Base-by-base conservation (phyloP, 2,797 vertebrate genomes). In the Sebastes hubbsi region DNA sequence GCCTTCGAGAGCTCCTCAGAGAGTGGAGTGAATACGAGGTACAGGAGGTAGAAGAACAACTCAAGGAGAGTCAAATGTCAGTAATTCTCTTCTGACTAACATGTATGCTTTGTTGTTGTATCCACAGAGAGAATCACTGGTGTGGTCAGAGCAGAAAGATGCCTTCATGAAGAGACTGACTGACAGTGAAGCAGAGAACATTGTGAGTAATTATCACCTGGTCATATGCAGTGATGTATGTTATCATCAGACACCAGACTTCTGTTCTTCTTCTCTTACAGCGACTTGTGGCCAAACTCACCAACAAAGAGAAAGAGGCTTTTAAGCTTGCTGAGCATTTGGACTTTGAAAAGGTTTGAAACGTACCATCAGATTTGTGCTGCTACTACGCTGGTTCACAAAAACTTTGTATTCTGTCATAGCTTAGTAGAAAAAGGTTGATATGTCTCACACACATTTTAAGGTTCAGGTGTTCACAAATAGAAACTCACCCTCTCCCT, bases 281-380 rank as follows among this genome's bases (percentile, higher is more conserved):
- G 98, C 93, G 94, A 89, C 96, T 99, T 88, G 46, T 95, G 55
- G 61, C 95, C 86, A 95, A 92, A 82, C 95, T 99, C 78, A 93
- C 93, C 77, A 96, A 95, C 81, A 97, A 93, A 79, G 96, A 98
- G 82, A 96, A 95, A 54, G 96, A 97, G 76, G 91, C 95, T 0
- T 96, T 93, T 3, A 92, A 94, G 73, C 96, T 98, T 0, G 77
- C 94, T 0, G 68, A 95, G 81, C 94, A 96, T 70, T 90, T 98
- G 89, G 94, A 97, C 42, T 92, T 96, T 65, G 97, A 98, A 90
- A 98, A 97, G 96, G 98, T 99, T 34, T 59, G 32, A 59, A 34
- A 24, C 9, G 1, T 8, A 16, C 7, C 25, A 11, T 32, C 27
- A n/a, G 56, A 59, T 22, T 14, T 49, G 58, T 32, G 36, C 25